phyloP scores from a whole-genome alignment of 2,888 invertebrate genomes.

The Thereva unica region DNA sequence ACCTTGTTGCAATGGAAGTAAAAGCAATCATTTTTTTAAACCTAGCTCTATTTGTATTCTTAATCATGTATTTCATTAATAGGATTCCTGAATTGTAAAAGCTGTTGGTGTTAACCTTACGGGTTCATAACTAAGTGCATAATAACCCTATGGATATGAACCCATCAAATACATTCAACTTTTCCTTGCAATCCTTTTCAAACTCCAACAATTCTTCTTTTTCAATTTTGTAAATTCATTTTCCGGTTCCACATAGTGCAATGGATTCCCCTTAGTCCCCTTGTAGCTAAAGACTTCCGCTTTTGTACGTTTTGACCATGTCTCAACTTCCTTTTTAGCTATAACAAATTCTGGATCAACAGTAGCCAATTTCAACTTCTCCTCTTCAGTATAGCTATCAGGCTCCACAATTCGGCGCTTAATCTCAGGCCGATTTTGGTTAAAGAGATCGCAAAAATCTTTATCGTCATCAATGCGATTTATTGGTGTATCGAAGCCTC shows the following conservation, averaged over 20 bases:
- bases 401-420: constrained; percentile 33
- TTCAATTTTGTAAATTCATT: constrained; percentile 39
- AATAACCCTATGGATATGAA: not conserved
- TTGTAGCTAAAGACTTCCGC: constrained; percentile 34
- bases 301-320: constrained; percentile 28
- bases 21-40: no score
- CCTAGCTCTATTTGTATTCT: not conserved
- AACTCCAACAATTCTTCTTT: constrained; percentile 40
- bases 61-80: not conserved
- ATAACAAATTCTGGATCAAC: constrained; percentile 27
- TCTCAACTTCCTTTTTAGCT: constrained; percentile 16
- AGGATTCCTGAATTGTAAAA: not conserved
- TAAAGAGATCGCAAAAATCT: not conserved
- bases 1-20: no score
- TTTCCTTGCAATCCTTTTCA: constrained; percentile 32
- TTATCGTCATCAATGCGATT: constrained; percentile 10
- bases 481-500: constrained; percentile 22
- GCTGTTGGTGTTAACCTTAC: not conserved
- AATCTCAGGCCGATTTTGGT: constrained; percentile 19
- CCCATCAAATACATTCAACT: not conserved
- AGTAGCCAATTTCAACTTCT: constrained; percentile 21
- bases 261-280: constrained; percentile 12
- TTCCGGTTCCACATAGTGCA: constrained; percentile 38
- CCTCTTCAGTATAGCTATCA: constrained; percentile 23
- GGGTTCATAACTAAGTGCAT: not conserved